phyloP scores from a whole-genome alignment of 2,888 invertebrate genomes.

The Melanophora roralis region DNA sequence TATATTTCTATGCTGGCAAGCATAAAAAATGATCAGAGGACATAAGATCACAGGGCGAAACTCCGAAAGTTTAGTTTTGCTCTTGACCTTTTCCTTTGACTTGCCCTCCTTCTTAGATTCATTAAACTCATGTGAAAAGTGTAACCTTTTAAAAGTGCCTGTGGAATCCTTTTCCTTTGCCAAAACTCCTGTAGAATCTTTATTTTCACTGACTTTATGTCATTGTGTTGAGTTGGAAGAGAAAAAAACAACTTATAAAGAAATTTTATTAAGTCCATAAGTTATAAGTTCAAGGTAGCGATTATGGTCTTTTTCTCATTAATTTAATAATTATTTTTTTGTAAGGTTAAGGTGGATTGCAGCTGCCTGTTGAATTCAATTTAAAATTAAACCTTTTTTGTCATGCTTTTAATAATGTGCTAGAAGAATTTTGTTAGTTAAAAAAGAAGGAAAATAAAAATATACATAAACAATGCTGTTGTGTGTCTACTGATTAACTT shows the following conservation, averaged over 20 bases:
- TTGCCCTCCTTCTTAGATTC: too few relatives aligned
- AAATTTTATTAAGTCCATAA: neutral
- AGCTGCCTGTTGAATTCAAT: neutral
- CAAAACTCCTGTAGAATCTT: neutral
- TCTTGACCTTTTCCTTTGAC: too few relatives aligned
- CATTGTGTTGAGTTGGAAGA: neutral
- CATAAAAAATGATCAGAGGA: too few relatives aligned
- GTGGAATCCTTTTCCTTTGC: too few relatives aligned
- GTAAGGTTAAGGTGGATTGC: neutral
- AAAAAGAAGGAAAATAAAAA: neutral
- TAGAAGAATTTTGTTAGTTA: neutral
- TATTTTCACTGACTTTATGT: conserved; percentile 22
- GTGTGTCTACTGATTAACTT: conserved; percentile 32
- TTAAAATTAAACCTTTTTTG: conserved; percentile 29
- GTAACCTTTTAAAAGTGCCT: too few relatives aligned
- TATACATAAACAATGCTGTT: neutral
- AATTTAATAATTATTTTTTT: neutral
- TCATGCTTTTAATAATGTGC: neutral
- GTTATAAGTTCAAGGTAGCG: conserved; percentile 37
- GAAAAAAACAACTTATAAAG: neutral
- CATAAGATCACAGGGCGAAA: too few relatives aligned
- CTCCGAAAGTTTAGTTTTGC: too few relatives aligned
- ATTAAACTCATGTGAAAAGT: too few relatives aligned
- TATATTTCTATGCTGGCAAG: too few relatives aligned
- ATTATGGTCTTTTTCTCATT: neutral